Conservation (phyloP, 2,797 vertebrate genomes). For the Pelochelys cantorii region DNA sequence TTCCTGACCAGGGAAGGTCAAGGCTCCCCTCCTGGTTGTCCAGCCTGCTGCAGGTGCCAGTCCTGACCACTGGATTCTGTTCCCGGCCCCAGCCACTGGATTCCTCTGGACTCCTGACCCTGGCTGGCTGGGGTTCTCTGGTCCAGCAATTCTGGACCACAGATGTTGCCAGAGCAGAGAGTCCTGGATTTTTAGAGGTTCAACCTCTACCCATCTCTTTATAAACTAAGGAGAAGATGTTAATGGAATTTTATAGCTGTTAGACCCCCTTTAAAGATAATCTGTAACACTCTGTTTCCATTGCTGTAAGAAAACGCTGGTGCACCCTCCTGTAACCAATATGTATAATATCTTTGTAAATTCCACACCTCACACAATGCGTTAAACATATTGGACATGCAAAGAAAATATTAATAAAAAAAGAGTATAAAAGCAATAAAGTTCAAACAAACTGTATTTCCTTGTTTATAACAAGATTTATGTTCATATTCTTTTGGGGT, state of each 20-base stretch:
- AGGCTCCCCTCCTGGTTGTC: too few species aligned
- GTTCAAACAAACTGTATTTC: conserved; percentile 67
- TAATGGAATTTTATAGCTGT: not conserved
- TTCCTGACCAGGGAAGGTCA: too few species aligned
- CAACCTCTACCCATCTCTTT: not conserved
- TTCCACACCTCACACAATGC: conserved; percentile 36
- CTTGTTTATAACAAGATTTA: conserved; percentile 70
- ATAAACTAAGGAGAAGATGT: not conserved
- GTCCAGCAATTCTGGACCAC: too few species aligned
- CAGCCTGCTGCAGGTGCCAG: too few species aligned
- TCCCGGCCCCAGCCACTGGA: too few species aligned
- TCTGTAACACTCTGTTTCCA: not conserved
- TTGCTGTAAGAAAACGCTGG: not conserved
- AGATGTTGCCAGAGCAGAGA: too few species aligned
- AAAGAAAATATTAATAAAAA: conserved; percentile 73
- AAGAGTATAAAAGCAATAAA: conserved; percentile 63
- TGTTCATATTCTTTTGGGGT: conserved; percentile 52
- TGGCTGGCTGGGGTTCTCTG: too few species aligned
- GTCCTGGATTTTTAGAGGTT: too few species aligned
- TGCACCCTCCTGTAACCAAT: conserved; percentile 9
- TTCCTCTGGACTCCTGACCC: too few species aligned
- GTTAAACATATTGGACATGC: conserved; percentile 54
- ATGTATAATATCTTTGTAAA: conserved; percentile 32
- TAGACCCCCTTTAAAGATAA: not conserved
- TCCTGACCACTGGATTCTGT: too few species aligned